These are phyloP conservation scores for Karalla daura DNA, from an alignment of 2,797 vertebrate genomes.

Conservation along the genomic window DNA sequence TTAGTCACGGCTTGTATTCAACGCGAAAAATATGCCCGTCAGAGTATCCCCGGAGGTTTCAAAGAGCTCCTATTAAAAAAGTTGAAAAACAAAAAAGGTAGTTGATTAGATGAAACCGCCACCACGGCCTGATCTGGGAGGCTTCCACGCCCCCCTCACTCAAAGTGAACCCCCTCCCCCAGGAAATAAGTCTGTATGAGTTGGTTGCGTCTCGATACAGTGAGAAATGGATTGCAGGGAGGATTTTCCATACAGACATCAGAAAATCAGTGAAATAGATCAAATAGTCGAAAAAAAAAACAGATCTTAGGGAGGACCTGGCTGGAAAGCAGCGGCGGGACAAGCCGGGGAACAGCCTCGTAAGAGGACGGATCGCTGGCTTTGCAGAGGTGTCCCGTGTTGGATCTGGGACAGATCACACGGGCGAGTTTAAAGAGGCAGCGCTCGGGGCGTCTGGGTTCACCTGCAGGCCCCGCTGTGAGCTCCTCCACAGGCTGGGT, in stretches of 20 bases:
- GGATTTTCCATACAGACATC: not conserved
- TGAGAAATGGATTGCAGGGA: not conserved
- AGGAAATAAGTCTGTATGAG: conserved; percentile 1
- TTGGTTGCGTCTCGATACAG: not conserved
- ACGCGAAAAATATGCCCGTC: conserved; percentile 49
- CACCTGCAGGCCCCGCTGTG: conserved; percentile 66
- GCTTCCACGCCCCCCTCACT: no score
- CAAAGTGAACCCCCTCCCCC: not conserved
- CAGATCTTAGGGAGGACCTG: not conserved
- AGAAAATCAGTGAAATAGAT: not conserved
- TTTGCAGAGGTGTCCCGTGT: conserved; percentile 49
- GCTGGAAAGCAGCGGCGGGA: not conserved
- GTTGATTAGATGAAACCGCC: conserved; percentile 36
- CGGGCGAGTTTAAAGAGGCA: conserved; percentile 58
- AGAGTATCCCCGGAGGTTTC: conserved; percentile 65
- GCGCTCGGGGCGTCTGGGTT: conserved; percentile 63
- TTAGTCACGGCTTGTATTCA: conserved; percentile 62
- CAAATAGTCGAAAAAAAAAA: not conserved
- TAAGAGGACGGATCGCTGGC: conserved; percentile 58
- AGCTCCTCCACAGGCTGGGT: conserved; percentile 48
- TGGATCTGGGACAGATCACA: conserved; percentile 62
- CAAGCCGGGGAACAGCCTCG: conserved; percentile 24
- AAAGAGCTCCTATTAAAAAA: conserved; percentile 57
- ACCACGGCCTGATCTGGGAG: not conserved
- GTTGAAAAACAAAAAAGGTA: conserved; percentile 35